phyloP scores from a whole-genome alignment of 2,888 invertebrate species.

The Pilophorus perplexus region DNA sequence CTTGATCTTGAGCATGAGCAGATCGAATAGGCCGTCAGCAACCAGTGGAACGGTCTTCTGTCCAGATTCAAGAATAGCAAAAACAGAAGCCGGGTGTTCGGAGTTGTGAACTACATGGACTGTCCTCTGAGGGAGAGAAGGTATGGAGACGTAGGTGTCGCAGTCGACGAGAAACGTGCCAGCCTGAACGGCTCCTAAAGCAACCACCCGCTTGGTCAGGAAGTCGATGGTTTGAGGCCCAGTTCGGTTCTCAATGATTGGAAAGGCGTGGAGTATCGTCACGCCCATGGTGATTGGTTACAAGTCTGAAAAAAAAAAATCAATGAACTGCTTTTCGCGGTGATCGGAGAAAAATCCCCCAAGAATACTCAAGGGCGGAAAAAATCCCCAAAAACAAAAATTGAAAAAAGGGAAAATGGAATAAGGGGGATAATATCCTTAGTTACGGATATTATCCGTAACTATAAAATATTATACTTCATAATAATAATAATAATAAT shows the following conservation, averaged over 20 bases:
- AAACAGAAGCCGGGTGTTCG: conserved; percentile 91
- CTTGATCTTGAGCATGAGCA: conserved; percentile 84
- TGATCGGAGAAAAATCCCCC: no score
- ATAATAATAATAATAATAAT: no score
- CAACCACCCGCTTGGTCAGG: conserved; percentile 77
- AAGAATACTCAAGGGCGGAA: no score
- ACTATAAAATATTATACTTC: no score
- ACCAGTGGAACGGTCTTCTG: conserved; percentile 82
- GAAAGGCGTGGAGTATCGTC: conserved; percentile 69
- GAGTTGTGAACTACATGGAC: conserved; percentile 92
- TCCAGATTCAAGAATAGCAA: conserved; percentile 85
- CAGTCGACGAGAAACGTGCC: conserved; percentile 94
- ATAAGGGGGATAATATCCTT: no score
- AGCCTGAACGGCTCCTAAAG: conserved; percentile 80
- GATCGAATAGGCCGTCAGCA: conserved; percentile 86
- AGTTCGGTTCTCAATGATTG: conserved; percentile 83
- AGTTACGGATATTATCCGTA: no score
- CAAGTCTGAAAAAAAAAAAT: no score
- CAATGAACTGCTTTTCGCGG: no score
- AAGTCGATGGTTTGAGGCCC: conserved; percentile 86
- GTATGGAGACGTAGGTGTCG: conserved; percentile 83
- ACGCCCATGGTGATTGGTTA: no score
- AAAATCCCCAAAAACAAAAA: no score
- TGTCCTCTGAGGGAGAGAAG: conserved; percentile 72
- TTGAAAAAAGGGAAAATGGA: no score